Evolutionary conservation across 1,140 invertebrate species (phyloP).

Genomic region (Polypedilum vanderplanki): DNA sequence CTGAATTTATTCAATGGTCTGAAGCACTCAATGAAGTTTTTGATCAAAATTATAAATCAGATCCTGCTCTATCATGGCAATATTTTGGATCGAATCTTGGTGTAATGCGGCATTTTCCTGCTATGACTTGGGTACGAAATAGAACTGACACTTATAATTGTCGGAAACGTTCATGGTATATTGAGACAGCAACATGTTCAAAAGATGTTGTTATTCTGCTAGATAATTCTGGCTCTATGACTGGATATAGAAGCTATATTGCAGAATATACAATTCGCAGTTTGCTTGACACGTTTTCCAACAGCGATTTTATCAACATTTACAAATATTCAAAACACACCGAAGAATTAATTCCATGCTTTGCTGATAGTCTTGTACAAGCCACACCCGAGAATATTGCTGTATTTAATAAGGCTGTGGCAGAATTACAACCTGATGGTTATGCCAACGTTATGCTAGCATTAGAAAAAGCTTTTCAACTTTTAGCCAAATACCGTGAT

Average conservation of each 20-base stretch:
- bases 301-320: slow-evolving; percentile 96
- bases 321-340: slow-evolving; percentile 65
- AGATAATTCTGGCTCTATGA: slow-evolving; percentile 97
- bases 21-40: slow-evolving; percentile 77
- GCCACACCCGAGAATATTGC: slow-evolving; percentile 87
- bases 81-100: slow-evolving; percentile 91
- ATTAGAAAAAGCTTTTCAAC: slow-evolving; percentile 75
- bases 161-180: slow-evolving; percentile 85
- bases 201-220: slow-evolving; percentile 96
- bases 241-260: slow-evolving; percentile 64
- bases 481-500: slow-evolving; percentile 61
- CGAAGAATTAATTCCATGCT: slow-evolving; percentile 68
- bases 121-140: slow-evolving; percentile 49
- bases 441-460: slow-evolving; percentile 83
- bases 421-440: slow-evolving; percentile 60
- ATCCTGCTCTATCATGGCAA: slow-evolving; percentile 89
- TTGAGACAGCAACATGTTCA: slow-evolving; percentile 92
- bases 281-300: slow-evolving; percentile 91
- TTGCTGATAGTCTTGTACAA: slow-evolving; percentile 74
- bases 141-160: slow-evolving; percentile 73
- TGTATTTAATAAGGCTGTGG: slow-evolving; percentile 65
- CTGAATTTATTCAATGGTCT: slow-evolving; percentile 79
- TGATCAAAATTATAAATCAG: slow-evolving; percentile 72
- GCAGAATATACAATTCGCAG: slow-evolving; percentile 66
- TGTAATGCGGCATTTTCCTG: slow-evolving; percentile 85